Evolutionary conservation across 2,113 vertebrate genomes (phyloP).

Genomic region (Paedocypris sp.): DNA sequence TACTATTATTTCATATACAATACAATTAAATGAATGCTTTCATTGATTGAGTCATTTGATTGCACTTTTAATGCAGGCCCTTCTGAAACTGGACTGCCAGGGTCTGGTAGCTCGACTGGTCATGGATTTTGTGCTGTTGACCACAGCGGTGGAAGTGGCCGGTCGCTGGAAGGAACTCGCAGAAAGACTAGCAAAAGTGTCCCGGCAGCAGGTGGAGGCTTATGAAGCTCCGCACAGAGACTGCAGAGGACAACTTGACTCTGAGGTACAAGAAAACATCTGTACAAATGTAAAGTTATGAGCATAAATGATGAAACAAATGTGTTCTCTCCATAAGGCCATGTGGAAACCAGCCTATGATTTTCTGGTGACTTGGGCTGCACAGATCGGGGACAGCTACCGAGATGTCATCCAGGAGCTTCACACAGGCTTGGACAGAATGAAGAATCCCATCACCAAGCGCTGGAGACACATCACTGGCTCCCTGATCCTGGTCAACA

Average conservation of each 20-base stretch:
- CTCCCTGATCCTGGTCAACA: slow-evolving; percentile 89
- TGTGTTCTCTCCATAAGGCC: slow-evolving; percentile 66
- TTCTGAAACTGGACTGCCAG: slow-evolving; percentile 94
- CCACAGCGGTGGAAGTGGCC: slow-evolving; percentile 86
- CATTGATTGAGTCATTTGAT: too few species aligned
- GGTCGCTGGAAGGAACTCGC: slow-evolving; percentile 92
- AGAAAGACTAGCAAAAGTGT: slow-evolving; percentile 81
- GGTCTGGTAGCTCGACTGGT: slow-evolving; percentile 84
- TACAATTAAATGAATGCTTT: too few species aligned
- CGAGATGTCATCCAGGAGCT: slow-evolving; percentile 92
- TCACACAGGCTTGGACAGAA: slow-evolving; percentile 85
- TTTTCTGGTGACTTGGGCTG: slow-evolving; percentile 92
- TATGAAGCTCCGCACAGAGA: slow-evolving; percentile 90
- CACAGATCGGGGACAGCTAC: slow-evolving; percentile 93
- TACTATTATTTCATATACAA: too few species aligned
- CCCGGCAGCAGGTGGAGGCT: slow-evolving; percentile 88
- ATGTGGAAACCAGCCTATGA: slow-evolving; percentile 98
- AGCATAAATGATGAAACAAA: too few species aligned
- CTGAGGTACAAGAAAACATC: slow-evolving; percentile 65
- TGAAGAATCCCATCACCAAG: slow-evolving; percentile 94
- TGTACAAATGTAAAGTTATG: too few species aligned
- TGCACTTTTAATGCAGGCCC: slow-evolving; percentile 59
- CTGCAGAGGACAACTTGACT: slow-evolving; percentile 76
- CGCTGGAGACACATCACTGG: slow-evolving; percentile 96
- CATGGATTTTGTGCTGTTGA: slow-evolving; percentile 93